Evolutionary conservation across 1,140 invertebrate genomes (phyloP), one percentile per base, ranked within the genome.

Genomic region (Tetramorium simillimum): DNA sequence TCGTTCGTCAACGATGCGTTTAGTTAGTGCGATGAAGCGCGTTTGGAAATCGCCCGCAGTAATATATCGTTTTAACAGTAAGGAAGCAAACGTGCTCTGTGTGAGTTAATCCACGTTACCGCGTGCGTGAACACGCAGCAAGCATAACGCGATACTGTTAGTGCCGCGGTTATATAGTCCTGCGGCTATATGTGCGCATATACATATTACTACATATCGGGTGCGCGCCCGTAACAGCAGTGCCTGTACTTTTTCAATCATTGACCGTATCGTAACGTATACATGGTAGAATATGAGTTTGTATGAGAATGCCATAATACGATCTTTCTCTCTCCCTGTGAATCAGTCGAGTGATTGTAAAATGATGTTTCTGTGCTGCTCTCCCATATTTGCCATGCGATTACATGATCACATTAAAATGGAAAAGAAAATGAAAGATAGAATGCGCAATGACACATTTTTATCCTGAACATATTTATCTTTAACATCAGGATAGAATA

Each of bases 131-230:
- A 58, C 56, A 58, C 21, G 56, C 56, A 58, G n/a, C 4, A 24
- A 58, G 56, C 56, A 58, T 58, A 58, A 58, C 56, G 21, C 10
- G 56, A 58, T 58, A 58, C 56, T 58, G 56, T 58, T 58, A 58
- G 33, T n/a, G n/a, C 33, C 56, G 21, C 21, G 21, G 53, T 10
- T 21, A 12, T 33, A 33, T 33, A 58, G n/a, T 58, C 56, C 56
- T 21, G 9, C 21, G 9, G 56, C n/a, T 24, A 58, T 58, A 21
- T 2, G 9, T 10, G 56, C 21, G 21, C 21, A 58, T 58, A 58
- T 12, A 58, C 33, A 33, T 33, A 33, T 33, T 33, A 33, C 24
- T 58, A 24, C 9, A 24, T 24, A 58, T 58, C 56, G 21, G 9
- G 56, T 58, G n/a, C 21, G 21, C 56, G 33, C 33, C 33, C 21